Evolutionary conservation across 2,888 invertebrate species (phyloP), one percentile per base, ranked within the genome.

Genomic region (Patella caerulea): DNA sequence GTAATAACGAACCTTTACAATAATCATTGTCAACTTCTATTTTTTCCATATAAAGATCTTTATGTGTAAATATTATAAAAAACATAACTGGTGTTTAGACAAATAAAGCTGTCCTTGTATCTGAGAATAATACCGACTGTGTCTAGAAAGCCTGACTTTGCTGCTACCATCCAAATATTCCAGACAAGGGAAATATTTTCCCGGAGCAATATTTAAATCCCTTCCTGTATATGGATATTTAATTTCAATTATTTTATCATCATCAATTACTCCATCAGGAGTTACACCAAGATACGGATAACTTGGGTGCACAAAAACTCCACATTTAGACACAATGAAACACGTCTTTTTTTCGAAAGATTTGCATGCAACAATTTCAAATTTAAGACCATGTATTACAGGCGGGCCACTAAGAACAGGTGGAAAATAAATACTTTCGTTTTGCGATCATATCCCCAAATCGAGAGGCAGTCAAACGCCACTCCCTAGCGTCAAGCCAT

Each of bases 41-140:
- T 24, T 24, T 24, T 24, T 24, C 24, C 1, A 24, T 24, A 24
- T 24, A 24, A 24, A 24, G 24, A 24, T 24, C 24, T 24, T 24
- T 24, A 24, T 24, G 24, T 24, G 24, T 24, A 24, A 24, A 24
- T 24, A 24, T 24, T 24, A 24, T 24, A 24, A 24, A 24, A 1
- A 24, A 24, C 24, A 24, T 24, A 24, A 1, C 24, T 24, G 24
- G 1, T 24, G 24, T 24, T 24, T 24, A 53, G 69, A 75, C 14
- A 82, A 72, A 53, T 52, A 73, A 70, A 83, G 24, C 75, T 83
- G 82, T 52, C 82, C 82, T 73, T 83, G 82, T 34, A 82, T 53
- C 69, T 83, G 81, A 74, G 74, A 55, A 74, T 79, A 82, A 75
- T 82, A 82, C 9, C 76, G 76, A 56, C 72, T 72, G 19, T 34